Percentiles rank a stretch among this genome's conserved stretches.
These are phyloP conservation scores for Buphagus erythrorhynchus DNA, from an alignment of 2,797 vertebrate species.

Conservation along the genomic window DNA sequence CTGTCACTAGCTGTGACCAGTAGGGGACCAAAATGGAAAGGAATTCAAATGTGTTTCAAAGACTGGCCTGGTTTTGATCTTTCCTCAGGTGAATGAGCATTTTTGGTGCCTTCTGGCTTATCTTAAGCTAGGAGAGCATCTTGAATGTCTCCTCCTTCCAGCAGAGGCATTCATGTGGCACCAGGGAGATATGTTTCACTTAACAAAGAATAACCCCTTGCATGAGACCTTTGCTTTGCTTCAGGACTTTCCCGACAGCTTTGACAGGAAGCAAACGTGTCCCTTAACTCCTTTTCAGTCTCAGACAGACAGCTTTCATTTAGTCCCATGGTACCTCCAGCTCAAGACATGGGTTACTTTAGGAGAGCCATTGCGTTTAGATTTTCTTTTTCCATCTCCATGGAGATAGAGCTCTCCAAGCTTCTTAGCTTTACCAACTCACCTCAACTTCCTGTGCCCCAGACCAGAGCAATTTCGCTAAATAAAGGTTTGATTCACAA, in stretches of 20 bases:
- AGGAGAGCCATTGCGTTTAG: background rate
- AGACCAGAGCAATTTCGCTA: background rate
- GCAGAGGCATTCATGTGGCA: background rate
- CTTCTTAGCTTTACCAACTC: background rate
- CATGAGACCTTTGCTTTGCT: background rate
- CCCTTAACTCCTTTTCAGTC: background rate
- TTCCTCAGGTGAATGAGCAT: background rate
- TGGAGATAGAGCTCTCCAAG: background rate
- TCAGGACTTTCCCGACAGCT: background rate
- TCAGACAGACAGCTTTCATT: background rate
- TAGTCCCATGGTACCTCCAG: accelerated
- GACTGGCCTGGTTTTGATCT: background rate
- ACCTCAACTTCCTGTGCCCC: background rate
- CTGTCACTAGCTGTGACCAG: background rate
- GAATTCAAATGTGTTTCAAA: background rate
- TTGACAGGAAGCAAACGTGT: background rate
- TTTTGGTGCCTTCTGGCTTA: background rate
- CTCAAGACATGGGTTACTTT: background rate
- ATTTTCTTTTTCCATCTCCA: background rate
- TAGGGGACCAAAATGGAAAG: background rate
- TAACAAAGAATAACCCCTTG: background rate
- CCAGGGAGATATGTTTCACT: background rate
- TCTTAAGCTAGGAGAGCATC: background rate
- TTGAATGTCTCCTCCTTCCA: background rate
- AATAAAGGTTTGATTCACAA: background rate